phyloP scores from a whole-genome alignment of 2,888 invertebrate species.

The Pimpla rufipes region DNA sequence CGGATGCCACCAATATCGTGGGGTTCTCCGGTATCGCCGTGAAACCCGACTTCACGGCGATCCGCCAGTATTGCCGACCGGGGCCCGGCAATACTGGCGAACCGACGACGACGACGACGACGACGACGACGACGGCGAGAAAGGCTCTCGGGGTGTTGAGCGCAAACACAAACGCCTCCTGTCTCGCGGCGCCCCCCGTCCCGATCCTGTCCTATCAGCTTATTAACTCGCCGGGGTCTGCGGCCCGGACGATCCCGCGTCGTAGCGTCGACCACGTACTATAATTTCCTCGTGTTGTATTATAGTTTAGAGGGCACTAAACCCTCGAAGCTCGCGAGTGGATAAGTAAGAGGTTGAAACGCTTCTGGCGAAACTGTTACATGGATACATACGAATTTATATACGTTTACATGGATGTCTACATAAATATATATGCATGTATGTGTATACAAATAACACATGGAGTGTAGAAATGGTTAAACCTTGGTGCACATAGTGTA shows the following conservation, averaged over 20 bases:
- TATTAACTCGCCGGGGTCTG: slow-evolving; percentile 76
- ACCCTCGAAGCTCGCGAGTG: slow-evolving; percentile 63
- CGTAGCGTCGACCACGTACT: slow-evolving; percentile 65
- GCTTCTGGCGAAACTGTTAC: slow-evolving; percentile 20
- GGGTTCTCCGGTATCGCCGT: slow-evolving; percentile 13
- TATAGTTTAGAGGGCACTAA: slow-evolving; percentile 75
- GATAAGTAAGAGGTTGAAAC: slow-evolving; percentile 61
- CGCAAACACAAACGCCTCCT: slow-evolving; percentile 44
- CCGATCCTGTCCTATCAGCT: slow-evolving; percentile 75
- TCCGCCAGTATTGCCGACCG: slow-evolving; percentile 1
- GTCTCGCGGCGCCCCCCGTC: slow-evolving; percentile 16
- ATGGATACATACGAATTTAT: no score
- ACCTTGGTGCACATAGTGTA: slow-evolving; percentile 18
- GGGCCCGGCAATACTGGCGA: slow-evolving; percentile 49
- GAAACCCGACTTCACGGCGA: slow-evolving; percentile 37
- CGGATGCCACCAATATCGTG: slow-evolving; percentile 28
- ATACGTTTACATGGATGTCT: no score
- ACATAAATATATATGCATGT: background rate
- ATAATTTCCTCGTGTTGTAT: slow-evolving; percentile 77
- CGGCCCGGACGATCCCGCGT: slow-evolving; percentile 57
- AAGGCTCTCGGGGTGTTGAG: slow-evolving; percentile 20
- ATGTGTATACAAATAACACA: no score
- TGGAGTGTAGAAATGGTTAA: background rate
- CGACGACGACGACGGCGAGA: slow-evolving; percentile 51
- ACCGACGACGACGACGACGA: no score